A percentile compares a stretch with the other conserved stretches of the same genome.
Evolutionary conservation across 2,888 invertebrate species (phyloP).

Genomic region (Adineta ricciae): DNA sequence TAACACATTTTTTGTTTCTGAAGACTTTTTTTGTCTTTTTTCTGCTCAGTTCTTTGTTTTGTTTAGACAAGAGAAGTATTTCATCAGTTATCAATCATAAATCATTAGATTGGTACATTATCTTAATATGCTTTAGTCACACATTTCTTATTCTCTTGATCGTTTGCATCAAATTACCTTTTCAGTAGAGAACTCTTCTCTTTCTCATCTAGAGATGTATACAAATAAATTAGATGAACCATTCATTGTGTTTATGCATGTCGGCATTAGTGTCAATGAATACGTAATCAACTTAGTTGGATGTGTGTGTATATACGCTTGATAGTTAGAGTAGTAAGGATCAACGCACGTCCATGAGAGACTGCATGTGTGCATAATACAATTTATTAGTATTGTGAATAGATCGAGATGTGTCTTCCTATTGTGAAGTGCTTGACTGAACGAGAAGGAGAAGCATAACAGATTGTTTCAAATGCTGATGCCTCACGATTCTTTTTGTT

Average conservation of each 20-base stretch:
- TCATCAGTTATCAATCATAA: background rate
- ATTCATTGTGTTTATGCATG: background rate
- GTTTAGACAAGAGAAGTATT: background rate
- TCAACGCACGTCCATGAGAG: background rate
- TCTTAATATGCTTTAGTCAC: background rate
- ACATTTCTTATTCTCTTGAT: background rate
- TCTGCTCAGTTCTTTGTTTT: background rate
- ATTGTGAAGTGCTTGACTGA: background rate
- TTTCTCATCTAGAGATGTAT: background rate
- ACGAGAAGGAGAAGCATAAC: background rate
- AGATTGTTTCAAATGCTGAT: background rate
- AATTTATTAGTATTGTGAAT: background rate
- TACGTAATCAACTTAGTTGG: conserved; percentile 5
- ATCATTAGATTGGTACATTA: background rate
- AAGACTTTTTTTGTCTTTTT: background rate
- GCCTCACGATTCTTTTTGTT: background rate
- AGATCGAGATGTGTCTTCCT: background rate
- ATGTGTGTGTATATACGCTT: background rate
- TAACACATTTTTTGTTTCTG: background rate
- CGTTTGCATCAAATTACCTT: background rate
- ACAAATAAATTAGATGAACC: background rate
- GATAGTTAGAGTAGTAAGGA: background rate
- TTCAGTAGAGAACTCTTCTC: background rate
- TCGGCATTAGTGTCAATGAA: background rate
- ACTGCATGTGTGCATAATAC: background rate